Conservation (phyloP, 2,113 vertebrate species). For the Prochilodus magdalenae region DNA sequence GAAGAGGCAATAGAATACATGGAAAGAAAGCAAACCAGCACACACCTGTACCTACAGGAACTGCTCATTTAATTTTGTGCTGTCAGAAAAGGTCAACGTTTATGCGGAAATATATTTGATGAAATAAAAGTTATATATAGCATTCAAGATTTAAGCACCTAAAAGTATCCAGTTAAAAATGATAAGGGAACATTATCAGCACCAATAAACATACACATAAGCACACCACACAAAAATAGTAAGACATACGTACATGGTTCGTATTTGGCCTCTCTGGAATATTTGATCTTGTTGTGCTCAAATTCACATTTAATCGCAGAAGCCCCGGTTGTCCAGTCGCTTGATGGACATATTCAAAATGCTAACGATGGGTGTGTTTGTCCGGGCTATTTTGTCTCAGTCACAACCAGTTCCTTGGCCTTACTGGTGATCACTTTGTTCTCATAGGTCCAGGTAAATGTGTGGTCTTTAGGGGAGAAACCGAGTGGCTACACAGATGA, state of each 20-base stretch:
- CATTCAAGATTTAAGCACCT: too few relatives aligned
- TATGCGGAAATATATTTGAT: too few relatives aligned
- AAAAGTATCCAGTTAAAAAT: too few relatives aligned
- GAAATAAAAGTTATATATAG: too few relatives aligned
- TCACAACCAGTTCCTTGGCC: not conserved
- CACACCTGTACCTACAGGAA: not conserved
- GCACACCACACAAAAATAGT: not conserved
- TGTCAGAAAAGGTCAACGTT: too few relatives aligned
- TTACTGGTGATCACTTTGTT: fast-evolving
- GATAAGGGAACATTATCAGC: too few relatives aligned
- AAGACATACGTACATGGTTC: not conserved
- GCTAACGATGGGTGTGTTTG: slow-evolving; percentile 40
- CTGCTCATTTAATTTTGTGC: too few relatives aligned
- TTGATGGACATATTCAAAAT: slow-evolving; percentile 19
- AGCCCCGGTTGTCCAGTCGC: fast-evolving
- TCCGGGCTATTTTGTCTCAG: fast-evolving
- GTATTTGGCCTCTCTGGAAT: not conserved
- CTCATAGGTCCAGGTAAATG: slow-evolving; percentile 67
- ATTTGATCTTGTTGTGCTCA: fast-evolving
- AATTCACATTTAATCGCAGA: slow-evolving; percentile 58
- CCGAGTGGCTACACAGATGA: slow-evolving; percentile 69
- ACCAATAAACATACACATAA: too few relatives aligned
- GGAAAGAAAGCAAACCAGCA: not conserved
- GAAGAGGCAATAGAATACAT: too few relatives aligned
- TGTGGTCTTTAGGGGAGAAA: slow-evolving; percentile 63